phyloP scores from a whole-genome alignment of 2,113 vertebrate species.

The Mormoops blainvillei region DNA sequence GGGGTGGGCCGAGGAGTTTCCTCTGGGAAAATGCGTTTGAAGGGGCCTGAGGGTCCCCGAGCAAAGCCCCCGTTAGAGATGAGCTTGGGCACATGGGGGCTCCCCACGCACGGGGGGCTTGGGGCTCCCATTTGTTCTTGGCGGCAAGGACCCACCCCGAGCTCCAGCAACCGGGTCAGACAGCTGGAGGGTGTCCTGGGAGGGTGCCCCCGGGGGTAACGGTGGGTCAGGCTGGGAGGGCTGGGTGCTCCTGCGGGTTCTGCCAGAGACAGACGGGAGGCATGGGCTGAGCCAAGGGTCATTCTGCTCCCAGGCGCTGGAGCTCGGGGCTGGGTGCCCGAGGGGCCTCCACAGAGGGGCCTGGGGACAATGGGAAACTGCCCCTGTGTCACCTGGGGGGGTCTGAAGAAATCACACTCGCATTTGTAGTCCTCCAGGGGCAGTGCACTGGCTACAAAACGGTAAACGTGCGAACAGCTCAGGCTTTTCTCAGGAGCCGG shows the following conservation, averaged over 20 bases:
- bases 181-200: neutral
- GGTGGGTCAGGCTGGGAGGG: too few relatives aligned
- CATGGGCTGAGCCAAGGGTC: neutral
- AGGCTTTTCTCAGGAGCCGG: neutral
- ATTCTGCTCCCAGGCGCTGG: too few relatives aligned
- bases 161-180: neutral
- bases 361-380: neutral
- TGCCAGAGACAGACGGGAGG: too few relatives aligned
- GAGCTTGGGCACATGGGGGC: neutral
- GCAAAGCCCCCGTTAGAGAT: neutral
- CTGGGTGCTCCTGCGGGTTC: too few relatives aligned
- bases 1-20: neutral
- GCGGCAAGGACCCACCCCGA: neutral
- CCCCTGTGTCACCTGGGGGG: neutral
- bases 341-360: neutral
- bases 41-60: neutral
- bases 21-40: neutral
- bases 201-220: rapidly evolving
- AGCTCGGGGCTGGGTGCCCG: too few relatives aligned
- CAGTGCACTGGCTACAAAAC: neutral
- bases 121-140: rapidly evolving
- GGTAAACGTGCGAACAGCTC: rapidly evolving
- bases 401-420: neutral
- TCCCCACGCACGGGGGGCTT: neutral
- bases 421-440: neutral